Percentiles rank a stretch among this genome's conserved stretches.
These are phyloP conservation scores for Poeciliopsis presidionis DNA, from an alignment of 2,797 vertebrate species.

Conservation along the genomic window DNA sequence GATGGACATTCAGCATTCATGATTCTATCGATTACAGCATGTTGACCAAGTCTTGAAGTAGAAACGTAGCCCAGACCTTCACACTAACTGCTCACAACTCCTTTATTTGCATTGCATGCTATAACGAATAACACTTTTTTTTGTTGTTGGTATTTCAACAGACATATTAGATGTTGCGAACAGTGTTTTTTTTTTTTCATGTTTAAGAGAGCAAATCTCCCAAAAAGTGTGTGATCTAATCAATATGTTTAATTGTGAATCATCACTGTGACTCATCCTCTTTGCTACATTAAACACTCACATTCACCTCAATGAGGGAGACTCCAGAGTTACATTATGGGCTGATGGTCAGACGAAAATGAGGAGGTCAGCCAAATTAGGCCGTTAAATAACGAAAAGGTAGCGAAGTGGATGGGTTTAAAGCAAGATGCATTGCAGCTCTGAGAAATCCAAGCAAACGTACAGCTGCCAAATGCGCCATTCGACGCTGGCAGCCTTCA, in stretches of 20 bases:
- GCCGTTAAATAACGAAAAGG: constrained; percentile 30
- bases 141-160: neutral
- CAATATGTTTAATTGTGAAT: constrained; percentile 38
- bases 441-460: constrained; percentile 47
- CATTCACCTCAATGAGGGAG: constrained; percentile 14
- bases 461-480: constrained; percentile 62
- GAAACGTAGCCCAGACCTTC: neutral
- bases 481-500: constrained; percentile 62
- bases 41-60: neutral
- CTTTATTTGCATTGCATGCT: neutral
- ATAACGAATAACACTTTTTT: neutral
- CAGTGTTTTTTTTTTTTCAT: neutral
- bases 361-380: constrained; percentile 32
- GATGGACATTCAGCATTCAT: neutral
- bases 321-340: neutral
- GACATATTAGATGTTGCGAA: neutral
- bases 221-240: constrained; percentile 30
- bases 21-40: too few species aligned
- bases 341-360: neutral
- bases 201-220: neutral
- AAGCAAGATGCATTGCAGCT: constrained; percentile 39
- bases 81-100: neutral
- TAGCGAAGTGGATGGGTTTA: constrained; percentile 37
- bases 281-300: constrained; percentile 24
- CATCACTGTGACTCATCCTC: constrained; percentile 35